Evolutionary conservation across 2,888 invertebrate species (phyloP), one percentile per base, ranked within the genome.

Genomic region (Diarsia rubi): DNA sequence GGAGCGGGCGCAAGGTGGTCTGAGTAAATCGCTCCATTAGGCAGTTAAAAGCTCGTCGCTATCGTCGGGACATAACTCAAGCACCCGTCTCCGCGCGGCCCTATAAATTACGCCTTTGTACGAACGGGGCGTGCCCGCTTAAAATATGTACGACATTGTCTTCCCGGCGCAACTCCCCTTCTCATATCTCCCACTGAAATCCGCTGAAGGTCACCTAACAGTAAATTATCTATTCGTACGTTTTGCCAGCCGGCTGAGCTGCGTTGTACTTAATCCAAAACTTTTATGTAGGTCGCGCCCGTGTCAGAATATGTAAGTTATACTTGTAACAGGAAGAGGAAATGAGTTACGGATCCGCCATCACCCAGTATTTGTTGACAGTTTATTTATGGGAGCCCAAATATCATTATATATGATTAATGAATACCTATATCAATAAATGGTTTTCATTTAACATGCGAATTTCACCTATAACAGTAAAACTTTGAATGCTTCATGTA

Each of bases 1-100:
- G 90, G 87, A 93, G 92, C 92, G 93, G 93, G 93, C 93, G 91
- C 93, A 94, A 95, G 95, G 94, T 95, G 94, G 94, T 94, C 91
- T 92, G 92, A 94, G 94, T 95, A 95, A 96, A 96, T 96, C 96
- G 96, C 95, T 94, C 95, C 96, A 96, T 96, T 96, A 95, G 94
- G 94, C 95, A 96, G 96, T 96, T 96, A 96, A 96, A 96, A 96
- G 96, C 96, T 95, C 96, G 95, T 95, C 95, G 95, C 95, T 96
- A 96, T 96, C 96, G 95, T 92, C 92, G 93, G 93, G 91, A 94
- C 95, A 96, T 96, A 95, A 96, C 95, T 96, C 96, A 95, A 93
- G 88, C 95, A 88, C 93, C 96, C 95, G 95, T 95, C 96, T 96
- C 95, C 94, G 93, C 94, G 94, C 93, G 94, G 94, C 94, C 94